Percentiles rank a stretch among this genome's conserved stretches.
phyloP scores from a whole-genome alignment of 2,888 invertebrate species.

The Mystacides longicornis region DNA sequence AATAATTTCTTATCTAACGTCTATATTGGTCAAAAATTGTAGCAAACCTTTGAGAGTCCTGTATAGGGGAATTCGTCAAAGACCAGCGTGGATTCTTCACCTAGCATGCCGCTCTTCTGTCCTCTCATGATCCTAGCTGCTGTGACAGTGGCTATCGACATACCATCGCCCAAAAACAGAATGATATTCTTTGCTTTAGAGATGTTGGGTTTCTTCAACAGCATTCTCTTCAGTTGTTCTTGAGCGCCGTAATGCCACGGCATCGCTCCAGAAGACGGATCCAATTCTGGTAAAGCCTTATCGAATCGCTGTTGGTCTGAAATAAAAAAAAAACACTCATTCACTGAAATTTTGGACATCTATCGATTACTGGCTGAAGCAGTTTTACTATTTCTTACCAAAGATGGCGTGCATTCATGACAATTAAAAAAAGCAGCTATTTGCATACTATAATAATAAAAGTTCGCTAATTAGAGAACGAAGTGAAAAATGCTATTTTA shows the following conservation, averaged over 20 bases:
- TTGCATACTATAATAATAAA: too few species aligned
- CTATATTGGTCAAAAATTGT: neutral
- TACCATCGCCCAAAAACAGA: slow-evolving; percentile 54
- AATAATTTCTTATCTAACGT: too few species aligned
- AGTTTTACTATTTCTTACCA: too few species aligned
- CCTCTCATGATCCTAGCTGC: slow-evolving; percentile 70
- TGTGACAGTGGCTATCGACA: slow-evolving; percentile 75
- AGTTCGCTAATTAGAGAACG: too few species aligned
- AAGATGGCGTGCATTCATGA: too few species aligned
- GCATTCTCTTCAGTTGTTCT: slow-evolving; percentile 9
- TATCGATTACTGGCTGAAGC: too few species aligned
- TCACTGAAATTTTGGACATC: too few species aligned
- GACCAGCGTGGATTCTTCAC: slow-evolving; percentile 62
- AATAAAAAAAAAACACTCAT: neutral
- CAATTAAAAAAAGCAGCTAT: too few species aligned
- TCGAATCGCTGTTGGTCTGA: slow-evolving; percentile 10
- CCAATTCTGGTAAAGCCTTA: slow-evolving; percentile 14
- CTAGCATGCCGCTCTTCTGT: slow-evolving; percentile 48
- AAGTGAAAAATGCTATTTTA: too few species aligned
- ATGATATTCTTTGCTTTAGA: slow-evolving; percentile 19
- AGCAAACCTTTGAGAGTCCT: slow-evolving; percentile 66
- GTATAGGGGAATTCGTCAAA: slow-evolving; percentile 72
- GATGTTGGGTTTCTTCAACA: slow-evolving; percentile 13
- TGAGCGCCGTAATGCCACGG: slow-evolving; percentile 19
- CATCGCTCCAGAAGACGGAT: slow-evolving; percentile 10